Percentiles rank a stretch among this genome's conserved stretches.
Conservation (phyloP, 2,888 invertebrate genomes). For the Nebria salina region DNA sequence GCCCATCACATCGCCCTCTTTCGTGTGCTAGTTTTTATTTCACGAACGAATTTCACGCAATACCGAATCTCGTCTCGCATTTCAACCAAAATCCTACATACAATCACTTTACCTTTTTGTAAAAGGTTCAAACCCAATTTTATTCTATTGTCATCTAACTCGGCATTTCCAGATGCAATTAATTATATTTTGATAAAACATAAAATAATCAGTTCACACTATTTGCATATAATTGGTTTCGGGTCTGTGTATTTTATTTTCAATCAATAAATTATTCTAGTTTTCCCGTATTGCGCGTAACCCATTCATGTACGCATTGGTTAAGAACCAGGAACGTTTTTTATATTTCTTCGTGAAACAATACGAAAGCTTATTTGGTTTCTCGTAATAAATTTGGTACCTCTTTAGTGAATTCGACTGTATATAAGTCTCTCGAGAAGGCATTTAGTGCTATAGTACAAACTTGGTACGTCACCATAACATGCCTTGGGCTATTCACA, state of each 20-base stretch:
- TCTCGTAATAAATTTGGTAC: conserved; percentile 30
- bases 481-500: conserved; percentile 29
- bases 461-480: conserved; percentile 42
- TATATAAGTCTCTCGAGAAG: conserved; percentile 35
- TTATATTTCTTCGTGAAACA: neutral
- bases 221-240: too few species aligned
- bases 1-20: neutral
- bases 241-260: too few species aligned
- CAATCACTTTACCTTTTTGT: neutral
- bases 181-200: neutral
- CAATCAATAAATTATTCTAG: too few species aligned
- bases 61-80: neutral
- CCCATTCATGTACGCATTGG: too few species aligned
- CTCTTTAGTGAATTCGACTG: conserved; percentile 40
- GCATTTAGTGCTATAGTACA: conserved; percentile 32
- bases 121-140: neutral
- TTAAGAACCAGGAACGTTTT: too few species aligned
- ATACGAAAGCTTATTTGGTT: conserved; percentile 26
- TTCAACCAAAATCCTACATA: neutral
- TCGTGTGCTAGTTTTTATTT: neutral
- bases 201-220: too few species aligned
- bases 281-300: too few species aligned
- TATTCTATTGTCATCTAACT: too few species aligned
- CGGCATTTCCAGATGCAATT: neutral
- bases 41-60: neutral